These are phyloP conservation scores for Xyrichtys novacula DNA, from an alignment of 2,797 vertebrate species.

Conservation along the genomic window DNA sequence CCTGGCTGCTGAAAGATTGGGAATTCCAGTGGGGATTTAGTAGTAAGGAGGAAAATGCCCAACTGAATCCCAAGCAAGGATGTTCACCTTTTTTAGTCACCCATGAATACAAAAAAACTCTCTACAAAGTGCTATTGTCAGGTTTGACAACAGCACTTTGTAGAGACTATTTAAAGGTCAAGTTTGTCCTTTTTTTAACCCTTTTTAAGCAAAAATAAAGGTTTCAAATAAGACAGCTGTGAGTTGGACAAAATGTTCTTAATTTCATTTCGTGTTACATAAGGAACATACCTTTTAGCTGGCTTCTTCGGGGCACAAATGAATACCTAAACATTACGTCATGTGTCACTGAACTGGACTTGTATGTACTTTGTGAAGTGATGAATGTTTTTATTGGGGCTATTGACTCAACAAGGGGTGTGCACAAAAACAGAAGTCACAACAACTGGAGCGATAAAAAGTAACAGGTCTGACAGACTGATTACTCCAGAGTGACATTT, in stretches of 20 bases:
- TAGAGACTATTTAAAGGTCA: neutral
- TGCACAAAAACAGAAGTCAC: constrained; percentile 45
- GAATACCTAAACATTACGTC: neutral
- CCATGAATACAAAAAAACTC: constrained; percentile 26
- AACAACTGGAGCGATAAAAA: constrained; percentile 53
- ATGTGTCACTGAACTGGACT: neutral
- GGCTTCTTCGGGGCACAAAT: neutral
- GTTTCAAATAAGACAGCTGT: neutral
- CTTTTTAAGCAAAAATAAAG: neutral
- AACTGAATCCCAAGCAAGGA: constrained; percentile 55
- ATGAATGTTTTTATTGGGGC: constrained; percentile 41
- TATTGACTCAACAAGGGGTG: constrained; percentile 10
- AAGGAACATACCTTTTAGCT: neutral
- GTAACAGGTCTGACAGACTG: constrained; percentile 31
- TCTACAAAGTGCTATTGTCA: constrained; percentile 11
- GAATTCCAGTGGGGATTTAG: constrained; percentile 82
- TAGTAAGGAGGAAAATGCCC: constrained; percentile 63
- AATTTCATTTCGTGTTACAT: neutral
- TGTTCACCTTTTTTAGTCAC: constrained; percentile 36
- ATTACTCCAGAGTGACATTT: constrained; percentile 49
- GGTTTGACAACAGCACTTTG: constrained; percentile 28
- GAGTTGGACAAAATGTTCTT: neutral
- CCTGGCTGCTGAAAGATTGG: constrained; percentile 71
- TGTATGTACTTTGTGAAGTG: constrained; percentile 15
- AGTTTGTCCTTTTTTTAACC: neutral